Evolutionary conservation across 2,888 invertebrate genomes (phyloP).

Genomic region (Vannuccia rotundouncinata): DNA sequence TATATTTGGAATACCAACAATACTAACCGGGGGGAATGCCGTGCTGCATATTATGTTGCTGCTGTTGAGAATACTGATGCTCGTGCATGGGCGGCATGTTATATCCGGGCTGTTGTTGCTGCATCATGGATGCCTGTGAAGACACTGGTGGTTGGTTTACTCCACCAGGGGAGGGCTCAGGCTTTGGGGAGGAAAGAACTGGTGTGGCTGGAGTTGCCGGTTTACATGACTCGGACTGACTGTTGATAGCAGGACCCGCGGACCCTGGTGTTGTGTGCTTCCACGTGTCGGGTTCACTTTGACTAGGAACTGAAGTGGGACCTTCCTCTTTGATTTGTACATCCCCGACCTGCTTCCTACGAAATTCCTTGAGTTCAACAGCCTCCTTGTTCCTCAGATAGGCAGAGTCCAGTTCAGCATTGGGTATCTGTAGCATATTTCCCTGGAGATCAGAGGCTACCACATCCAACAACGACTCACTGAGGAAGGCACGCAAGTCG

Average conservation of each 20-base stretch:
- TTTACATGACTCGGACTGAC: not conserved
- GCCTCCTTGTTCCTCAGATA: not conserved
- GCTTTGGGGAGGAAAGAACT: too few relatives aligned
- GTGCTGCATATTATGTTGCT: not conserved
- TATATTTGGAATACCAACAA: not conserved
- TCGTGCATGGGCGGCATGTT: not conserved
- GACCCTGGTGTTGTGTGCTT: not conserved
- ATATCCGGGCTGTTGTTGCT: not conserved
- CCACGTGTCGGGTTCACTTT: not conserved
- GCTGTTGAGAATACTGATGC: not conserved
- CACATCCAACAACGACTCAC: conserved; percentile 28
- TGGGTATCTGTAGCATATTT: not conserved
- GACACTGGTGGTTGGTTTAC: not conserved
- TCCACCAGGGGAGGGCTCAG: too few relatives aligned
- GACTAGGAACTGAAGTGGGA: not conserved
- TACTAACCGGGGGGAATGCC: not conserved
- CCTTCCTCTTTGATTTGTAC: not conserved
- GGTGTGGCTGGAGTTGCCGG: not conserved
- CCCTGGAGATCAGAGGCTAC: conserved; percentile 18
- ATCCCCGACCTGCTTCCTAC: not conserved
- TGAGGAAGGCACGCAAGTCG: conserved; percentile 31
- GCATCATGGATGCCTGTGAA: not conserved
- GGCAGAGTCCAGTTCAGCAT: not conserved
- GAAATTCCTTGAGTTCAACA: not conserved
- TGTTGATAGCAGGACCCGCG: not conserved